These are phyloP conservation scores for Paramisgurnus dabryanus DNA, from an alignment of 2,113 vertebrate species.

Conservation along the genomic window DNA sequence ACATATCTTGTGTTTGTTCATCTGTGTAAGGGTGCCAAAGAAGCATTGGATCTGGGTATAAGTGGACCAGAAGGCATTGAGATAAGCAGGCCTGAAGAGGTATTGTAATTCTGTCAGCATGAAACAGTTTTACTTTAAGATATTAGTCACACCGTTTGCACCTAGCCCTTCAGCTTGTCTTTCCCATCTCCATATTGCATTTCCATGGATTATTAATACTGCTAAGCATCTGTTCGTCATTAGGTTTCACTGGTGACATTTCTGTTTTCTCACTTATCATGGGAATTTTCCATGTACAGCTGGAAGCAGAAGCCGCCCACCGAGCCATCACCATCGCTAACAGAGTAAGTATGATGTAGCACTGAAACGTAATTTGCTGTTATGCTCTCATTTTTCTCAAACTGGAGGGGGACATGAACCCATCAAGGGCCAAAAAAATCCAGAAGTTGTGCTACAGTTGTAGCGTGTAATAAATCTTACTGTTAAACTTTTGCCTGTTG, in stretches of 20 bases:
- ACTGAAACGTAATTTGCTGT: neutral
- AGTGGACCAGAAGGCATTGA: slow-evolving; percentile 94
- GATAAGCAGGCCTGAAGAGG: slow-evolving; percentile 96
- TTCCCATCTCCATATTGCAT: slow-evolving; percentile 14
- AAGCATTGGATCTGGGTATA: slow-evolving; percentile 91
- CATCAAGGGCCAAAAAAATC: too few species aligned
- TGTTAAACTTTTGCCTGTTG: too few species aligned
- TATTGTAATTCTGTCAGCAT: slow-evolving; percentile 57
- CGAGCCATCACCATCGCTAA: slow-evolving; percentile 93
- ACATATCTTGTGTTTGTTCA: neutral
- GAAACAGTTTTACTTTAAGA: slow-evolving; percentile 22
- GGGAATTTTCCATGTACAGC: slow-evolving; percentile 68
- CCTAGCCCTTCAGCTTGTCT: slow-evolving; percentile 27
- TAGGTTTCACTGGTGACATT: slow-evolving; percentile 35
- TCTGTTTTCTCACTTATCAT: slow-evolving; percentile 33
- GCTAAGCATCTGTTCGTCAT: slow-evolving; percentile 11
- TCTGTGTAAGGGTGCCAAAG: slow-evolving; percentile 85
- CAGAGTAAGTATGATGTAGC: slow-evolving; percentile 79
- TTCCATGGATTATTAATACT: slow-evolving; percentile 38
- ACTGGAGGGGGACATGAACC: too few species aligned
- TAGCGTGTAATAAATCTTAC: too few species aligned
- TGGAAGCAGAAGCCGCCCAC: slow-evolving; percentile 94
- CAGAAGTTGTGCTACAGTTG: too few species aligned
- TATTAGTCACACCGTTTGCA: neutral
- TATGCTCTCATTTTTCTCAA: too few species aligned